Conservation (phyloP, 2,888 invertebrate species). For the Drosophila helvetica region DNA sequence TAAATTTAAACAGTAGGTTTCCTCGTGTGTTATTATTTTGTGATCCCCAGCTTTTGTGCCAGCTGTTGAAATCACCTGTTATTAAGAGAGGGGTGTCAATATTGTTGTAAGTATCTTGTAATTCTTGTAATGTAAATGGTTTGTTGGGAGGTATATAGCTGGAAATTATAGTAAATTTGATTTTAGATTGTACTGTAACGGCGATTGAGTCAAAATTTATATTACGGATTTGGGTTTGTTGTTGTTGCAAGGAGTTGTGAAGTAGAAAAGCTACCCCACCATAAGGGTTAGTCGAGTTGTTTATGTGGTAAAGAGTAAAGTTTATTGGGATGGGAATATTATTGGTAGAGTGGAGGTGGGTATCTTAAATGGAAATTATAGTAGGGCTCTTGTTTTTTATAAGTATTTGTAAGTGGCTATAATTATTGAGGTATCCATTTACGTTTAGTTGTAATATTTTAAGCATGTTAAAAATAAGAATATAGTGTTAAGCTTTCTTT, state of each 20-base stretch:
- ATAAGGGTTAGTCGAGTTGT: slow-evolving; percentile 1
- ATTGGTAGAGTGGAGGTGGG: neutral
- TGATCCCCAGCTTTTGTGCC: too few relatives aligned
- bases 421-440: slow-evolving; percentile 12
- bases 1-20: too few relatives aligned
- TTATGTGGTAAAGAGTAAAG: slow-evolving; percentile 33
- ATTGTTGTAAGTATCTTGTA: neutral
- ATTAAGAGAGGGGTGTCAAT: too few relatives aligned
- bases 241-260: too few relatives aligned
- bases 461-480: neutral
- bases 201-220: slow-evolving; percentile 4
- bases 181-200: neutral
- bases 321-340: slow-evolving; percentile 2
- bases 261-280: too few relatives aligned
- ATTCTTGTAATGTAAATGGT: slow-evolving; percentile 3
- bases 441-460: slow-evolving; percentile 11
- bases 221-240: neutral
- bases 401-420: slow-evolving; percentile 1
- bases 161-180: neutral
- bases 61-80: too few relatives aligned
- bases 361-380: slow-evolving; percentile 4
- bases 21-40: too few relatives aligned
- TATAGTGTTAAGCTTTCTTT: neutral
- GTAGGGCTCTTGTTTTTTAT: slow-evolving; percentile 7
- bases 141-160: neutral